A percentile compares a stretch with the other conserved stretches of the same genome.
Conservation (phyloP, 1,140 invertebrate genomes). For the Maconellicoccus hirsutus region DNA sequence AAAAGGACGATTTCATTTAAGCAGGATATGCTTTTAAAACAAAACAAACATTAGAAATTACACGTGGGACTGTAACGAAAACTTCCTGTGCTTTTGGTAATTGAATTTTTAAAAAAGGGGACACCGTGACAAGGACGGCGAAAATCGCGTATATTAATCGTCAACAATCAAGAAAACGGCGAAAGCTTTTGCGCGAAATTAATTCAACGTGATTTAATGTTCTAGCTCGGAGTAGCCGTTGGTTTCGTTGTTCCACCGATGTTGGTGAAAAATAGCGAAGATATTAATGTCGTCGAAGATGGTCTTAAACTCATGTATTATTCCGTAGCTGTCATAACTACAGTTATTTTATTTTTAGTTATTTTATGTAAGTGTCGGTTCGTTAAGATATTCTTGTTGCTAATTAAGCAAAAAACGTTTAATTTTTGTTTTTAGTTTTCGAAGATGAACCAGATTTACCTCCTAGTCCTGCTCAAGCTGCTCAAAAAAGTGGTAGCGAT, state of each 20-base stretch:
- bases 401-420: background rate
- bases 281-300: constrained; percentile 45
- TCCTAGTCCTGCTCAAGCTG: constrained; percentile 64
- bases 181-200: constrained; percentile 4
- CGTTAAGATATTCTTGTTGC: background rate
- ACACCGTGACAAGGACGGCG: background rate
- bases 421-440: constrained; percentile 53
- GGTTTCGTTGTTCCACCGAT: constrained; percentile 82
- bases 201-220: background rate
- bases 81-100: background rate
- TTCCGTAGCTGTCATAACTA: constrained; percentile 57
- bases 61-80: background rate
- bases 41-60: background rate
- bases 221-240: constrained; percentile 72
- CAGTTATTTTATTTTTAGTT: constrained; percentile 62
- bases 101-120: background rate
- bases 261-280: constrained; percentile 53
- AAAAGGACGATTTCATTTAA: constrained; percentile 5
- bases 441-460: constrained; percentile 61
- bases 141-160: background rate
- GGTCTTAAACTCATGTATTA: constrained; percentile 72
- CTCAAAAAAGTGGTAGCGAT: constrained; percentile 40
- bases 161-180: background rate
- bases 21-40: constrained; percentile 2
- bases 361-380: constrained; percentile 54